Evolutionary conservation across 2,113 vertebrate genomes (phyloP), one percentile per base, ranked within the genome.

Genomic region (Centropus unirufus): DNA sequence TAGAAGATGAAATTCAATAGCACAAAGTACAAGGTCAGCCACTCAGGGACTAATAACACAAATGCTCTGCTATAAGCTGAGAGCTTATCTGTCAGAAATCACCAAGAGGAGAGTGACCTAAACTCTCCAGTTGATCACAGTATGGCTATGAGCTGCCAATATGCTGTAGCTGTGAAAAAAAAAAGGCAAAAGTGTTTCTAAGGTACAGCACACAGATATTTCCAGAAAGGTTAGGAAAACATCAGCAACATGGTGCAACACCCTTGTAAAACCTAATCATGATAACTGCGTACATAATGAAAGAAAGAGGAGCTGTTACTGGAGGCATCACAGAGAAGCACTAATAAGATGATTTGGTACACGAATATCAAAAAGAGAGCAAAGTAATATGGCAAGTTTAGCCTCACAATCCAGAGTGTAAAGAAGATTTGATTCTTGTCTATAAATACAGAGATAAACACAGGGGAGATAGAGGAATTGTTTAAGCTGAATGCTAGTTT

Each of bases 1-100:
- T 83, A 95, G 92, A 93, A 93, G 93, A 92, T 83, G 88, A 95
- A 97, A 97, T 93, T 92, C 96, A 93, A 95, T 92, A 94, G 94
- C 90, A 92, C 52, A 55, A 94, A 95, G 83, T 94, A 95, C 96
- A 93, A 94, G 94, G 96, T 97, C 96, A 95, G 83, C 83, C 92
- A 89, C 94, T 92, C 73, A 44, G 94, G 92, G 96, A 93, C 86
- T 94, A 95, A 96, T 95, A 97, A 92, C 64, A 95, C 52, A 93
- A 96, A 90, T 93, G 86, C 57, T 90, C 39, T 86, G 55, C 86
- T 93, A 92, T 90, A 92, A 94, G 68, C 76, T 94, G 76, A 87
- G 73, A 92, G 83, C 61, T 95, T 76, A 78, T 95, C 94, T 94
- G 91, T 94, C 92, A 96, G 89, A 93, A 95, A 87, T 90, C 79